These are phyloP conservation scores for Brenthis hecate DNA, from an alignment of 2,888 invertebrate species.

Conservation along the genomic window DNA sequence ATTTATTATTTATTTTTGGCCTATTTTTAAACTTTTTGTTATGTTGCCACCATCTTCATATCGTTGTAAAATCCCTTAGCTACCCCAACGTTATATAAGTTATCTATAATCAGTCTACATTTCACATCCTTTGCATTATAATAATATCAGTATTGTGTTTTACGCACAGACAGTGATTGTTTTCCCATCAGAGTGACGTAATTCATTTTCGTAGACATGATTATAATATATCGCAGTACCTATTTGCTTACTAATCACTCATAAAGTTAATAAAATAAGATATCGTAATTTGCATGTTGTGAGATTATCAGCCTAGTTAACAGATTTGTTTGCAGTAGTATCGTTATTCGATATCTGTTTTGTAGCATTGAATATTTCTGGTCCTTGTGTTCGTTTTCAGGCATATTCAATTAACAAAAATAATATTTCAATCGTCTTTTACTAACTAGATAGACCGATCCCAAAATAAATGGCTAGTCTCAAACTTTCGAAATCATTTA, in stretches of 20 bases:
- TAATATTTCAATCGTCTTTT: slow-evolving; percentile 28
- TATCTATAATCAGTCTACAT: slow-evolving; percentile 4
- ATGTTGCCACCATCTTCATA: too few species aligned
- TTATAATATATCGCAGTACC: slow-evolving; percentile 31
- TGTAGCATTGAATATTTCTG: slow-evolving; percentile 17
- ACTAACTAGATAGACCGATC: slow-evolving; percentile 56
- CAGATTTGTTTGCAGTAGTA: slow-evolving; percentile 64
- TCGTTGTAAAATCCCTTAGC: background rate
- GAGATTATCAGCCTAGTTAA: slow-evolving; percentile 53
- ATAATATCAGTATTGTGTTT: background rate
- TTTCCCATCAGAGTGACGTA: slow-evolving; percentile 41
- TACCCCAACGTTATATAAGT: slow-evolving; percentile 16
- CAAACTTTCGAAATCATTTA: slow-evolving; percentile 47
- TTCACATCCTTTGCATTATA: slow-evolving; percentile 6
- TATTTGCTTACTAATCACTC: slow-evolving; percentile 42
- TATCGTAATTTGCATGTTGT: slow-evolving; percentile 55
- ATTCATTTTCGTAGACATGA: slow-evolving; percentile 26
- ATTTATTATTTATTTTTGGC: background rate
- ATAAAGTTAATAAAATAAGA: slow-evolving; percentile 21
- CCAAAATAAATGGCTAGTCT: slow-evolving; percentile 77
- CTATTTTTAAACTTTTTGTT: too few species aligned
- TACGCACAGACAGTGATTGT: slow-evolving; percentile 44
- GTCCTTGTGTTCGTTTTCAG: slow-evolving; percentile 25
- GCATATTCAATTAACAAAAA: slow-evolving; percentile 20
- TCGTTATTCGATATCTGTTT: slow-evolving; percentile 44